Percentiles rank a stretch among this genome's conserved stretches.
phyloP scores from a whole-genome alignment of 2,113 vertebrate species.

The Platycercus adscitus region DNA sequence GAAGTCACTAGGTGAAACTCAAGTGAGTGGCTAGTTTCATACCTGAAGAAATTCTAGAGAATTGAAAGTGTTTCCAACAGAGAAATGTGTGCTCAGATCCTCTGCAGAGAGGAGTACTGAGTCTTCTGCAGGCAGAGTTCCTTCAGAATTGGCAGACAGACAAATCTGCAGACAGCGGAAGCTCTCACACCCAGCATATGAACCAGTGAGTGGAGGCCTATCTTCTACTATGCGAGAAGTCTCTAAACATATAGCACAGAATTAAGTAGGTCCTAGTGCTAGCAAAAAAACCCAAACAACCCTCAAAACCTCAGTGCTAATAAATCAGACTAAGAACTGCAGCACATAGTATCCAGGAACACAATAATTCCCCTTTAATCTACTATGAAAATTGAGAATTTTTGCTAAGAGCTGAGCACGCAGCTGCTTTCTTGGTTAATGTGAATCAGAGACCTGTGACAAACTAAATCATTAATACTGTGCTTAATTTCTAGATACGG shows the following conservation, averaged over 20 bases:
- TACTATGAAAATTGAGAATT: neutral
- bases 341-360: neutral
- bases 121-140: neutral
- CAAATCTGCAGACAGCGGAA: neutral
- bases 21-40: neutral
- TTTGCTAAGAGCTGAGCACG: neutral
- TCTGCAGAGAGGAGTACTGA: neutral
- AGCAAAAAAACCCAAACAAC: neutral
- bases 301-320: neutral
- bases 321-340: neutral
- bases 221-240: neutral
- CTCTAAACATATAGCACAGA: neutral
- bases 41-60: neutral
- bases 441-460: neutral
- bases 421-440: neutral
- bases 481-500: neutral
- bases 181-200: neutral
- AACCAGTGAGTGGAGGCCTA: fast-evolving
- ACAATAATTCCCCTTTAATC: neutral
- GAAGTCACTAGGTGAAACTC: neutral
- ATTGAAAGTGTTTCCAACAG: neutral
- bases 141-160: fast-evolving
- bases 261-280: neutral
- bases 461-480: neutral
- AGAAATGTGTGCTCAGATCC: fast-evolving